Evolutionary conservation across 2,797 vertebrate genomes (phyloP).

Genomic region (Ptychadena robeensis): DNA sequence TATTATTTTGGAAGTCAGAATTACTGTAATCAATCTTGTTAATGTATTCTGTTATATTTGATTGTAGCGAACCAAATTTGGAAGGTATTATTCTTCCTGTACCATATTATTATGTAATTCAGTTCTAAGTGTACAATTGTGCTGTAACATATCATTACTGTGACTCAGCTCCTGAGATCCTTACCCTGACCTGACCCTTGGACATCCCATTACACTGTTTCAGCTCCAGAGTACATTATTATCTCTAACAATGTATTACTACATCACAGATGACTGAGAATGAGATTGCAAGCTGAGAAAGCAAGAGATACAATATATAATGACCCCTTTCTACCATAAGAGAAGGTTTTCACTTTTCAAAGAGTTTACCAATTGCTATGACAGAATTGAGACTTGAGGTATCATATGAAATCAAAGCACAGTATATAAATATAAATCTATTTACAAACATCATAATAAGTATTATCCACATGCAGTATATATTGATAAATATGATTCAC

Average conservation of each 20-base stretch:
- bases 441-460: too few species aligned
- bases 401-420: too few species aligned
- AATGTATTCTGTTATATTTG: constrained; percentile 10
- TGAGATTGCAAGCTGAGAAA: not conserved
- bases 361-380: too few species aligned
- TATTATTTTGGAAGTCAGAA: not conserved
- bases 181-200: constrained; percentile 30
- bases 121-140: constrained; percentile 14
- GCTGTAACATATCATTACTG: constrained; percentile 16
- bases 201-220: constrained; percentile 24
- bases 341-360: not conserved
- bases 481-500: too few species aligned
- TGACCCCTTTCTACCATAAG: not conserved
- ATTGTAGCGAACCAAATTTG: not conserved
- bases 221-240: constrained; percentile 12
- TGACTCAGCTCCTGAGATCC: constrained; percentile 6
- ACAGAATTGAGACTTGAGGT: too few species aligned
- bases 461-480: too few species aligned
- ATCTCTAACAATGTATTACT: constrained; percentile 13
- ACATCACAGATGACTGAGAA: not conserved
- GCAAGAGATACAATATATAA: not conserved
- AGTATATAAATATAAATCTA: too few species aligned
- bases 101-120: constrained; percentile 21
- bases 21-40: constrained; percentile 26
- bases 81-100: constrained; percentile 15